Conservation (phyloP, 2,888 invertebrate species). For the Spilarctia lutea region DNA sequence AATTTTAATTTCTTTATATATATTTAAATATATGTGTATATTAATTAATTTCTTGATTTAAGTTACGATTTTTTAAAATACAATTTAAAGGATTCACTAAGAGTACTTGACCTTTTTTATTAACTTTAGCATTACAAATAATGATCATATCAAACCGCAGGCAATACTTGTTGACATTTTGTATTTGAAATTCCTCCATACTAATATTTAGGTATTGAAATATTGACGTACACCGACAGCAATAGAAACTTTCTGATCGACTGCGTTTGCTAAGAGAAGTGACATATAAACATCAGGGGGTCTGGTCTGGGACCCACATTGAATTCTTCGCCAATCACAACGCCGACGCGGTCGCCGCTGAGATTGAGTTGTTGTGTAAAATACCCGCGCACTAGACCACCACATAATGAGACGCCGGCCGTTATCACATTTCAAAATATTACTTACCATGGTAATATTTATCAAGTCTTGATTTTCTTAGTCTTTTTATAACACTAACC, state of each 20-base stretch:
- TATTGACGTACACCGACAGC: not conserved
- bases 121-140: constrained; percentile 44
- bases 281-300: not conserved
- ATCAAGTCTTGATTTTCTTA: not conserved
- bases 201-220: constrained; percentile 1
- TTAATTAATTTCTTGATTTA: no score
- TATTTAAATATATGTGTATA: no score
- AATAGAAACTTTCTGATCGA: not conserved
- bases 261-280: not conserved
- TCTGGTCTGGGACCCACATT: no score
- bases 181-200: constrained; percentile 17
- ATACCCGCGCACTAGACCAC: no score
- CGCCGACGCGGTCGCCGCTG: no score
- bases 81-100: not conserved
- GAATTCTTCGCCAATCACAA: no score
- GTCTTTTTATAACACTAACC: no score
- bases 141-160: constrained; percentile 22
- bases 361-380: no score
- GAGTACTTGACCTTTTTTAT: constrained; percentile 31
- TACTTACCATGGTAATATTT: constrained; percentile 9
- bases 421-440: not conserved
- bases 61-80: no score
- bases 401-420: not conserved
- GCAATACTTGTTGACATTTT: constrained; percentile 28
- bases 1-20: not conserved